A percentile compares a stretch with the other conserved stretches of the same genome.
phyloP scores from a whole-genome alignment of 2,113 vertebrate species.

The Odontesthes bonariensis region DNA sequence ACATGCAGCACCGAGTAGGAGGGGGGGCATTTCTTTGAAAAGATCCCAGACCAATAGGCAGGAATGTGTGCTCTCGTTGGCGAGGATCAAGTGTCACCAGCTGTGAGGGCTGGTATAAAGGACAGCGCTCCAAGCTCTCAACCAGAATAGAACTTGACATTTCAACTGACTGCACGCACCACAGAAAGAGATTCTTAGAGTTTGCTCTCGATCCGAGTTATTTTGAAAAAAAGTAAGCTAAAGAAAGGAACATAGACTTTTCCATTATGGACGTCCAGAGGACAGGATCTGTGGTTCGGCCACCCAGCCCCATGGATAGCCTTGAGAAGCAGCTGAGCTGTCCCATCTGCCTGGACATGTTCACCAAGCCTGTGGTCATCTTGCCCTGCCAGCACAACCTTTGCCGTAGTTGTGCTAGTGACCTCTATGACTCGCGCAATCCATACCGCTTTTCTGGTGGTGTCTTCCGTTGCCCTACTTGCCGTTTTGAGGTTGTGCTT shows the following conservation, averaged over 20 bases:
- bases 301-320: constrained; percentile 89
- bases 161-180: constrained; percentile 23
- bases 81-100: constrained; percentile 72
- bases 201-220: not conserved
- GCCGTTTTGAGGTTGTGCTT: constrained; percentile 95
- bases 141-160: constrained; percentile 70
- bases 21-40: constrained; percentile 77
- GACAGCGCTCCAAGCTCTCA: constrained; percentile 43
- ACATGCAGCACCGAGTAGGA: constrained; percentile 30
- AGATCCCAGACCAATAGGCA: constrained; percentile 68
- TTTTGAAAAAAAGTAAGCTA: not conserved
- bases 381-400: constrained; percentile 98
- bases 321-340: constrained; percentile 98
- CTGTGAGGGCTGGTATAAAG: constrained; percentile 80
- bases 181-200: not conserved
- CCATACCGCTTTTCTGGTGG: constrained; percentile 88
- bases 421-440: constrained; percentile 90
- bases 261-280: constrained; percentile 82
- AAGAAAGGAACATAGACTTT: constrained; percentile 15
- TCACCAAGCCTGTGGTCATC: constrained; percentile 97
- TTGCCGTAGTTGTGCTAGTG: constrained; percentile 94
- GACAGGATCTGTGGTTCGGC: constrained; percentile 77
- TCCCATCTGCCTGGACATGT: constrained; percentile 98
- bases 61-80: constrained; percentile 77
- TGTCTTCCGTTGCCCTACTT: constrained; percentile 94